Base-by-base conservation (phyloP, 1,140 invertebrate genomes). In the Drosophila ambigua region DNA sequence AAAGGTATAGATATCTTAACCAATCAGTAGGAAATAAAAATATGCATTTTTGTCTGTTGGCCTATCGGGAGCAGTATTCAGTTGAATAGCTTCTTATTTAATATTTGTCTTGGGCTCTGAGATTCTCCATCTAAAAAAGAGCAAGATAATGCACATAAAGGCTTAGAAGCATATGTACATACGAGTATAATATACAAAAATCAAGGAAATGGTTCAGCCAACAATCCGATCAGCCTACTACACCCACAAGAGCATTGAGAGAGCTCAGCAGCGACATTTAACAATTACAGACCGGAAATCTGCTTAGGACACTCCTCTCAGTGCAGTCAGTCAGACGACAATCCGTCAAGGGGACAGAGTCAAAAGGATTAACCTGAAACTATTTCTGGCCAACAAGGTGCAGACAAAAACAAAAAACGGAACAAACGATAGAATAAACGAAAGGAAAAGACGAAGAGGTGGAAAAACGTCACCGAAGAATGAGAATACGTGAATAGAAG, bases 211-310 rank as follows among this genome's bases (percentile, higher is more conserved):
- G 26, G 23, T 13, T 16, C 2, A 13, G n/a, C n/a, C 26, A 28
- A 16, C 48, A 79, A 69, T 79, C 67, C 54, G 76, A 73, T 75
- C 28, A 65, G 49, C 45, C 39, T 58, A 76, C 83, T 58, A 76
- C 83, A 66, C 79, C 83, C 85, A 88, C 84, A 65, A 68, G 45
- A 50, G 46, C 59, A 74, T 74, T 51, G 52, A 52, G 43, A 8
- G 28, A 67, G 67, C 76, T 79, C 71, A 74, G 35, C 11, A 39
- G 9, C 35, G 4, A 39, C 35, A 24, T 24, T 79, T 77, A 83
- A 88, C 83, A 88, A 88, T 88, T 88, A 84, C 81, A 77, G 48
- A 88, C 83, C 83, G 83, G 83, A 88, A 88, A 88, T 88, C 84
- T 88, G 83, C 79, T 77, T 83, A 77, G 46, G 49, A 64, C 77